Evolutionary conservation across 2,888 invertebrate species (phyloP).

Genomic region (Stenodera caucasica): DNA sequence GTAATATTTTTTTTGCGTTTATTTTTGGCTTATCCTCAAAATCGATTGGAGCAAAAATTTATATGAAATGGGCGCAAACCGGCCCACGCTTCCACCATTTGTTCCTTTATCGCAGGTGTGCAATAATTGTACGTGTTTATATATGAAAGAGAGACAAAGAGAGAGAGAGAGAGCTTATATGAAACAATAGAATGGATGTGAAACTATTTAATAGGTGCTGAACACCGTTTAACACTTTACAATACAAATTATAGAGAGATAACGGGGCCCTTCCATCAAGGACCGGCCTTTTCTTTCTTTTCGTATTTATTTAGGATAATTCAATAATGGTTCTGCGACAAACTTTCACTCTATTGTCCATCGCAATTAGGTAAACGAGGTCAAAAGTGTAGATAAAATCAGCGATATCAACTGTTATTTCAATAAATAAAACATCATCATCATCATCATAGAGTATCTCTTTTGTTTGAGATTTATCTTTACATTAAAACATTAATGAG

Average conservation of each 20-base stretch:
- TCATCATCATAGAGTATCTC: neutral
- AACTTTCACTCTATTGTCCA: conserved; percentile 36
- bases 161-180: conserved; percentile 3
- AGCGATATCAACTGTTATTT: conserved; percentile 25
- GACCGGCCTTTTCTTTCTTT: neutral
- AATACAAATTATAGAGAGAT: conserved; percentile 28
- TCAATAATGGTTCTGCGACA: conserved; percentile 10
- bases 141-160: no score
- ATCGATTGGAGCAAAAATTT: conserved; percentile 10
- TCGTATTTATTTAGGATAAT: neutral
- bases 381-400: conserved; percentile 35
- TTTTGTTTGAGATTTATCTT: neutral
- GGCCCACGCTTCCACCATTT: conserved; percentile 23
- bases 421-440: conserved; percentile 22
- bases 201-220: conserved; percentile 31
- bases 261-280: conserved; percentile 7
- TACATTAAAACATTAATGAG: conserved; percentile 11
- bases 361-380: conserved; percentile 36
- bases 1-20: neutral
- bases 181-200: conserved; percentile 33
- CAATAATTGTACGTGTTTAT: neutral
- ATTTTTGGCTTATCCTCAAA: neutral
- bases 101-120: conserved; percentile 28
- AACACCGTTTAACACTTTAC: conserved; percentile 34
- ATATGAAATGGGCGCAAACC: conserved; percentile 20